These are phyloP conservation scores for Lasioglossum baleicum DNA, from an alignment of 1,140 invertebrate species.

Conservation along the genomic window DNA sequence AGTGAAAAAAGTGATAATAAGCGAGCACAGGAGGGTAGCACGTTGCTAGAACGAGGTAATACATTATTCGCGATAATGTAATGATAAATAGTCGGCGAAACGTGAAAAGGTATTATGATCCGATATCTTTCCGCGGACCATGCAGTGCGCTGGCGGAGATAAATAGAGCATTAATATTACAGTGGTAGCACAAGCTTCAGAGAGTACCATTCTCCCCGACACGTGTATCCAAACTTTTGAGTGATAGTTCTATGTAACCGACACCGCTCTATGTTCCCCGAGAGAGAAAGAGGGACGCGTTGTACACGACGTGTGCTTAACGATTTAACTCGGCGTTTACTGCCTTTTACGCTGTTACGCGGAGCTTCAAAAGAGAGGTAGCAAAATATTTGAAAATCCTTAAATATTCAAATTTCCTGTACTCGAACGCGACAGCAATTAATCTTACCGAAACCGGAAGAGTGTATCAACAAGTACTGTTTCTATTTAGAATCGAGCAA, in stretches of 20 bases:
- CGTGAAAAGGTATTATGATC: too few relatives aligned
- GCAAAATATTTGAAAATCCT: too few relatives aligned
- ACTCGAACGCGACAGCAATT: too few relatives aligned
- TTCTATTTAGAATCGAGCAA: neutral
- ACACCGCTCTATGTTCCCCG: neutral
- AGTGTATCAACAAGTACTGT: too few relatives aligned
- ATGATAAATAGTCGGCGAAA: too few relatives aligned
- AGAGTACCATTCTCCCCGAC: neutral
- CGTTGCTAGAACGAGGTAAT: too few relatives aligned
- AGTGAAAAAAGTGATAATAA: too few relatives aligned
- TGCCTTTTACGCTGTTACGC: neutral
- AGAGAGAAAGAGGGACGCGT: neutral
- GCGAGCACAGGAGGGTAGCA: too few relatives aligned
- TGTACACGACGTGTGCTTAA: neutral
- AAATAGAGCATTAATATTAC: slow-evolving; percentile 4
- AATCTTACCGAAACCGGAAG: too few relatives aligned
- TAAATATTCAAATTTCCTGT: too few relatives aligned
- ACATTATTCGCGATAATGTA: too few relatives aligned
- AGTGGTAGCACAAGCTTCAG: neutral
- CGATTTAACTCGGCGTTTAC: neutral
- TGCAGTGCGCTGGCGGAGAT: neutral
- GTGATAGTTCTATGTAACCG: neutral
- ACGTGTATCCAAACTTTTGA: neutral
- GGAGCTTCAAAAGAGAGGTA: neutral
- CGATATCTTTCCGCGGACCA: too few relatives aligned